Base-by-base conservation (phyloP, 1,140 invertebrate species). In the Scaptomyza pallida region DNA sequence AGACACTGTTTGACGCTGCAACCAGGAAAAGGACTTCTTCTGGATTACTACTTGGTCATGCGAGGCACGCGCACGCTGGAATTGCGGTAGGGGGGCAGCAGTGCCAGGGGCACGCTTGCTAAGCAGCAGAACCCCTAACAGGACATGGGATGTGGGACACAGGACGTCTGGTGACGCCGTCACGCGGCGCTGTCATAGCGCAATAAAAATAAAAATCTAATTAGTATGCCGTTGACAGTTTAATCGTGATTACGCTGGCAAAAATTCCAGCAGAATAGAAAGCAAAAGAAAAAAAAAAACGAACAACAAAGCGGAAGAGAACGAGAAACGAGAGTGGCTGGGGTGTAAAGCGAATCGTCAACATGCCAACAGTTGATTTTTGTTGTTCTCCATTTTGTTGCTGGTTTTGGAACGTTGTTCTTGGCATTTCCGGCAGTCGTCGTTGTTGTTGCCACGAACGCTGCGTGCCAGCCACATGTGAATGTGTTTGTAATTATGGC, bases 221-320 rank as follows among this genome's bases (percentile, higher is more conserved):
- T 89, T 89, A 89, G 85, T 89, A 89, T 89, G 86, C 85, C 85
- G 85, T 89, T 89, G 85, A 89, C 85, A 89, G 85, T 89, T 89
- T 89, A 89, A 89, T 89, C 85, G 85, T 89, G 85, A 89, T 89
- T 89, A 89, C 85, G 85, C 85, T 85, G 85, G 85, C 81, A 86
- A 85, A 85, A 85, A 86, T 85, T 50, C 45, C 61, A 65, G 50
- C 60, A 52, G n/a, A 40, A 16, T 9, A 51, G 3, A 21, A 63
- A 26, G 43, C 17, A n/a, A 69, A 48, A 15, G 12, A 26, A 2
- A 26, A 26, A 26, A 26, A 26, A 3, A 5, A 60, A 50, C n/a
- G 33, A 19, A 30, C 50, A 43, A 64, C 61, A 56, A 33, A 50
- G 2, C 35, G 50, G 1, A 12, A 50, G 5, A 30, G 8, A 2